Percentiles rank a stretch among this genome's conserved stretches.
Conservation (phyloP, 2,888 invertebrate species). For the Monopis laevigella region DNA sequence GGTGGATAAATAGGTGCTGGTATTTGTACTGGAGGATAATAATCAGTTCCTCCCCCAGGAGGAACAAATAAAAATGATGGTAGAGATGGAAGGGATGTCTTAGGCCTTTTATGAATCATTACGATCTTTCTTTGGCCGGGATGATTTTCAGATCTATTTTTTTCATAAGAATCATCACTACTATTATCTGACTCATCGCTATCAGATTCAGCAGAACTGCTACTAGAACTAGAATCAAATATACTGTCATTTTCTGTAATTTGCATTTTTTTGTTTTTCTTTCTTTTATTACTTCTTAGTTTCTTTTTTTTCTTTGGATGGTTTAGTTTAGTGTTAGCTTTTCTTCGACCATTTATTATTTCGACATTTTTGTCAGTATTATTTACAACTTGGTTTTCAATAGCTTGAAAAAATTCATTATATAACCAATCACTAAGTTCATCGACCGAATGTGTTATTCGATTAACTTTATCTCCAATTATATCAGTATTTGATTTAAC, state of each 20-base stretch:
- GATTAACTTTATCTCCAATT: constrained; percentile 21
- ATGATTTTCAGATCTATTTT: constrained; percentile 22
- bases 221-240: constrained; percentile 33
- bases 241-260: constrained; percentile 48
- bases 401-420: constrained; percentile 55
- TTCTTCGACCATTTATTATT: constrained; percentile 32
- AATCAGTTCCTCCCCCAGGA: constrained; percentile 46
- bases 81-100: constrained; percentile 47
- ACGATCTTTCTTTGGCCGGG: constrained; percentile 48
- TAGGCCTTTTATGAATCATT: constrained; percentile 43
- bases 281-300: constrained; percentile 25
- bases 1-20: constrained; percentile 44
- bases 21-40: constrained; percentile 43
- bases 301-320: constrained; percentile 19
- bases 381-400: constrained; percentile 49
- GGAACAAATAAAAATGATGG: constrained; percentile 44
- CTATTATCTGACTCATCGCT: not conserved
- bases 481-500: not conserved
- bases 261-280: constrained; percentile 21
- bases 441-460: constrained; percentile 25
- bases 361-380: constrained; percentile 30
- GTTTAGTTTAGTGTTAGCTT: constrained; percentile 21
- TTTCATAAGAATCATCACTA: constrained; percentile 16
- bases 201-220: not conserved
- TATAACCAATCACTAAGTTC: constrained; percentile 54